Evolutionary conservation across 2,797 vertebrate genomes (phyloP).

Genomic region (Dermochelys coriacea): DNA sequence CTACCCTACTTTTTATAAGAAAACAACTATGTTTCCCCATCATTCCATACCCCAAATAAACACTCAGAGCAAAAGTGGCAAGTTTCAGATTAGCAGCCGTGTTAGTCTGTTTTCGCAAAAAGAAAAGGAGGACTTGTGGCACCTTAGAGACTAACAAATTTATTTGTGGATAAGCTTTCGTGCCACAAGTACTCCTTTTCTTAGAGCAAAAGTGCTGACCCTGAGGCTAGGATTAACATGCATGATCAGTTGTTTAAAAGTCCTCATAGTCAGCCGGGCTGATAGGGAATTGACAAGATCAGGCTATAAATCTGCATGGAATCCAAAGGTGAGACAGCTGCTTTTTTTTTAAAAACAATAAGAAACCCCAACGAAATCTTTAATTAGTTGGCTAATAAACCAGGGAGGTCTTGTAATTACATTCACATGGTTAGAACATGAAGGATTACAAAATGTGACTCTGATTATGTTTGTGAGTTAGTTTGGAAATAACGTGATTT

Average conservation of each 20-base stretch:
- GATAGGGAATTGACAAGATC: neutral
- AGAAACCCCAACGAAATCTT: neutral
- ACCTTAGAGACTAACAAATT: no score
- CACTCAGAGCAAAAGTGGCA: no score
- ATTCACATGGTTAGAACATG: neutral
- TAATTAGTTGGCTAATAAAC: neutral
- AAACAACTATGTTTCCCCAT: neutral
- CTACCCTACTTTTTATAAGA: neutral
- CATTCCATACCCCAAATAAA: neutral
- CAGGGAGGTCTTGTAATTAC: neutral
- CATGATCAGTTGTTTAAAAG: neutral
- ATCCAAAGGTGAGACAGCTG: neutral
- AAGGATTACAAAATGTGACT: accelerated
- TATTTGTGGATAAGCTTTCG: no score
- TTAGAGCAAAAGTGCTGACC: neutral
- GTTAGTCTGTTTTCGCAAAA: no score
- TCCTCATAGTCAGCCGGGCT: neutral
- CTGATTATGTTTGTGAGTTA: neutral
- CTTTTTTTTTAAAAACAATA: neutral
- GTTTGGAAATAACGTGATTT: neutral
- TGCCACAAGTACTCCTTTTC: no score
- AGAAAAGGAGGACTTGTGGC: no score
- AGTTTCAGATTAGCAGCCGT: no score
- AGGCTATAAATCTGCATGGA: neutral
- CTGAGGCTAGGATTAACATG: neutral